Conservation (phyloP, 2,113 vertebrate species). For the Camelus bactrianus region DNA sequence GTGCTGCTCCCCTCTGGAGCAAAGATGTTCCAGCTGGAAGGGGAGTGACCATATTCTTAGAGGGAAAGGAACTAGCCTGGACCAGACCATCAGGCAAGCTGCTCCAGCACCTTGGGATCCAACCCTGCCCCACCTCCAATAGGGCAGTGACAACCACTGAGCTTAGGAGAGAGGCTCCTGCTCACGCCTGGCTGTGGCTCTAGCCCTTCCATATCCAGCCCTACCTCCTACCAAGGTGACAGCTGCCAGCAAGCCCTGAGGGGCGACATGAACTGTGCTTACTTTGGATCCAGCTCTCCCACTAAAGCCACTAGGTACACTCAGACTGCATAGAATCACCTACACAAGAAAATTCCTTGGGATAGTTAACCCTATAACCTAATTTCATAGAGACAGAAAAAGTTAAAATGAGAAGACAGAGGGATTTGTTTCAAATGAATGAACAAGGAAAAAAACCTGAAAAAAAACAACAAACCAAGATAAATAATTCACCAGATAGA, state of each 20-base stretch:
- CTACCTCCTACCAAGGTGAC: neutral
- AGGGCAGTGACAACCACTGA: neutral
- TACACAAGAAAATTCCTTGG: neutral
- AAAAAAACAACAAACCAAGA: neutral
- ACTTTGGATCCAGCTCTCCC: neutral
- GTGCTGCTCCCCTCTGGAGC: neutral
- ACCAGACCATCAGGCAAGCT: neutral
- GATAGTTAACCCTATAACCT: neutral
- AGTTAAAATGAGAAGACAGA: neutral
- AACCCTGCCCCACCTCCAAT: neutral
- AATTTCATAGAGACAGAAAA: neutral
- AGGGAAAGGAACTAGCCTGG: neutral
- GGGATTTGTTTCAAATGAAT: neutral
- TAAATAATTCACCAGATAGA: neutral
- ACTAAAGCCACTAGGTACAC: neutral
- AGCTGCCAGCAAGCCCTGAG: neutral
- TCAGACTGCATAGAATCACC: neutral
- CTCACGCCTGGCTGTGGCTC: neutral
- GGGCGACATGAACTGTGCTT: neutral
- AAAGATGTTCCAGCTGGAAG: neutral
- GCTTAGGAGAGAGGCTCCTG: neutral
- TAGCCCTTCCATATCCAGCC: neutral
- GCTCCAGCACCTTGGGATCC: neutral
- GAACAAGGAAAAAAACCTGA: neutral
- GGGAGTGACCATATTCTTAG: neutral